These are phyloP conservation scores for Sepiola atlantica DNA, from an alignment of 2,888 invertebrate genomes.

Conservation along the genomic window DNA sequence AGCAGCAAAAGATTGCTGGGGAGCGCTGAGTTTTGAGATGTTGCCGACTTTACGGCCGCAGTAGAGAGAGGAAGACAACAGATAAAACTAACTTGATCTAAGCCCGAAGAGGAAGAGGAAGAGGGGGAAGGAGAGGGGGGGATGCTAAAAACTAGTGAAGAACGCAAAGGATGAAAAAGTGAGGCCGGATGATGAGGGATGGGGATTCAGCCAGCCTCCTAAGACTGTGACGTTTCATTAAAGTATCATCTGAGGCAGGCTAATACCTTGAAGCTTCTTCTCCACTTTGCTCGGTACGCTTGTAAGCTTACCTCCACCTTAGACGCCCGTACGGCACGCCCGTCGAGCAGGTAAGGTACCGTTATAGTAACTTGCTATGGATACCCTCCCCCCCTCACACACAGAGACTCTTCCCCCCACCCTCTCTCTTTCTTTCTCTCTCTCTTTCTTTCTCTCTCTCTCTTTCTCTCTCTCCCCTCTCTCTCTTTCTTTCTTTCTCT, in stretches of 20 bases:
- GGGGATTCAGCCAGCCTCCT: neutral
- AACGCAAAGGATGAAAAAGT: neutral
- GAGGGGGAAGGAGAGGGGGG: neutral
- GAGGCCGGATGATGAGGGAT: neutral
- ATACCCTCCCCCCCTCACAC: neutral
- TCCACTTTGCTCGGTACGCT: neutral
- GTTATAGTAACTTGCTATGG: conserved; percentile 2
- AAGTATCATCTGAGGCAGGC: neutral
- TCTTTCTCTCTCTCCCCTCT: neutral
- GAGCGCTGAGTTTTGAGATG: neutral
- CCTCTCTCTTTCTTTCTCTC: no score
- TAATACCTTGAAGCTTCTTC: neutral
- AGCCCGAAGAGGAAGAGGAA: neutral
- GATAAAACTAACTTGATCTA: neutral
- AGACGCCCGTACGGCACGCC: neutral
- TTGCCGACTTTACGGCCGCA: neutral
- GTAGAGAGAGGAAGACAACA: neutral
- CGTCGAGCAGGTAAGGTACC: neutral
- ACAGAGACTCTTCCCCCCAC: no score
- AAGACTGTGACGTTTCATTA: conserved; percentile 19
- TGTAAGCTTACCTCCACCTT: neutral
- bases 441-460: neutral
- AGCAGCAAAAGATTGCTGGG: neutral
- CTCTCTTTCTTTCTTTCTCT: no score
- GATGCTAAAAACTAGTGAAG: neutral